Evolutionary conservation across 1,140 invertebrate species (phyloP), one percentile per base, ranked within the genome.

Genomic region (Cyphomyrmex costatus): DNA sequence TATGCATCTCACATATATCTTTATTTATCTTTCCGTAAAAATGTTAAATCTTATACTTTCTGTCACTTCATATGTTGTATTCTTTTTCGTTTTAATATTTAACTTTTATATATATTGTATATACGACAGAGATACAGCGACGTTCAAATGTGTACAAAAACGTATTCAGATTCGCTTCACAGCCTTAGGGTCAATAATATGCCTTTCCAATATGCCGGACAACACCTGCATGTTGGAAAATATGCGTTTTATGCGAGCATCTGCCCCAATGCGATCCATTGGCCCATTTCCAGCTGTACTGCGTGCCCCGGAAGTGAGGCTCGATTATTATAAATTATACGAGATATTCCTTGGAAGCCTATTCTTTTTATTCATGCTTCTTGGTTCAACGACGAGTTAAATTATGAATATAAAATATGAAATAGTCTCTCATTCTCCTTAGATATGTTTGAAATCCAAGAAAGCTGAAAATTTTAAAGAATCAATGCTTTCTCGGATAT

Each of bases 201-300:
- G 12, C 46, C 30, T 76, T 79, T 51, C 33, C 76, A 60, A 76
- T 78, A 78, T 30, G 49, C 19, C 30, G 19, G 24, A 24, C 49
- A 80, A 88, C 88, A 89, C 88, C 87, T 89, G 88, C 87, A 56
- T 46, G 73, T 68, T 56, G 68, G 49, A 53, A 88, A 88, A 88
- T 88, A 61, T 70, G 56, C 53, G 49, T 53, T 80, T 73, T 66
- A 21, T n/a, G 24, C 33, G 63, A 80, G 76, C 88, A 89, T 89
- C 88, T 89, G 88, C n/a, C n/a, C 53, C 33, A 60, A 73, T 7
- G 30, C 27, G 56, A 53, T 86, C 84, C 79, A 89, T 51, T 88
- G 71, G 87, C 71, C 87, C 80, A 86, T 89, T 89, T 89, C 51
- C 87, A 89, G 76, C 84, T 89, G 85, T 36, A 21, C 68, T 78